These are phyloP conservation scores for Corydoras sp. DNA, from an alignment of 2,113 vertebrate genomes.

Conservation along the genomic window DNA sequence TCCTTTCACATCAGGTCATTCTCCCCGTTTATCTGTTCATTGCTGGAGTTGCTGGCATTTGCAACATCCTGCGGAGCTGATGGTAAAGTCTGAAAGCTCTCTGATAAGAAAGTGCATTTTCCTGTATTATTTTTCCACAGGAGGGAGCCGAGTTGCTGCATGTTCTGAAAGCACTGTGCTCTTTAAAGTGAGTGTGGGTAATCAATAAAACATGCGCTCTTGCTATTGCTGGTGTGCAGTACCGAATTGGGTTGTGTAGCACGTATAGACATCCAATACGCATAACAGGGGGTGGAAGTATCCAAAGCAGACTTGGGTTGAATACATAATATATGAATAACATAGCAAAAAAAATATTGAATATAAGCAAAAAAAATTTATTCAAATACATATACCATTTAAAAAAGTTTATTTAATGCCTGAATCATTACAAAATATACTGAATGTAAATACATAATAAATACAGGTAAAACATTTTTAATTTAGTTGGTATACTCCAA, in stretches of 20 bases:
- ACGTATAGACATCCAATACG: slow-evolving; percentile 5
- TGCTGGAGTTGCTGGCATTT: slow-evolving; percentile 17
- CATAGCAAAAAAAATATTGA: no score
- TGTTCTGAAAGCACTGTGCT: slow-evolving; percentile 23
- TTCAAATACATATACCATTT: no score
- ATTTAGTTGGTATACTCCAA: no score
- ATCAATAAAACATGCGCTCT: slow-evolving; percentile 43
- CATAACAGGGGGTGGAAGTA: neutral
- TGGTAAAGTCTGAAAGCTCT: slow-evolving; percentile 14
- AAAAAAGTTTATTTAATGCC: no score
- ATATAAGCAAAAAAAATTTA: no score
- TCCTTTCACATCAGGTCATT: neutral
- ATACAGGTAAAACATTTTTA: no score
- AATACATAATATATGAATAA: no score
- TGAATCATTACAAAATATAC: no score
- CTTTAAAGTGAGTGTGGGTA: slow-evolving; percentile 20
- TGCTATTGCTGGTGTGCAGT: neutral
- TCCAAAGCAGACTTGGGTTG: neutral
- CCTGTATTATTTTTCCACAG: neutral
- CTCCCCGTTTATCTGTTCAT: slow-evolving; percentile 8
- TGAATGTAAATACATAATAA: no score
- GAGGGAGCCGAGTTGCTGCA: neutral
- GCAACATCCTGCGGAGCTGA: slow-evolving; percentile 24
- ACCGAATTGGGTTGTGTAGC: slow-evolving; percentile 6
- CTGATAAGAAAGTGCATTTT: neutral